Percentiles rank a stretch among this genome's conserved stretches.
phyloP scores from a whole-genome alignment of 2,113 vertebrate genomes.

The Chamaetylas fuelleborni region DNA sequence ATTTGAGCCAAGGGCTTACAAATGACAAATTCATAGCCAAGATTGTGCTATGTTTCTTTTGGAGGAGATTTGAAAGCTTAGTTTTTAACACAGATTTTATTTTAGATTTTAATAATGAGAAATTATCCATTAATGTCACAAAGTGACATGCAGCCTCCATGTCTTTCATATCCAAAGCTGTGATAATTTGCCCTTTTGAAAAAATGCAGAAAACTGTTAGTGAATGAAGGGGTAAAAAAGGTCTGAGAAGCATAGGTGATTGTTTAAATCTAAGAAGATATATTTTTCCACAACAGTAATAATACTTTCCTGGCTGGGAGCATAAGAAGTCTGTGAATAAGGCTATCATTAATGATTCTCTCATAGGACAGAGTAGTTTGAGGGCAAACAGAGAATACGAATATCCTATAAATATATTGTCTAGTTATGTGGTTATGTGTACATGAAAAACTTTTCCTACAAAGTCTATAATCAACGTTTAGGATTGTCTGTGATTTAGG shows the following conservation, averaged over 20 bases:
- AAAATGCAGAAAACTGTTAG: neutral
- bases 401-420: neutral
- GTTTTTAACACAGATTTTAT: neutral
- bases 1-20: neutral
- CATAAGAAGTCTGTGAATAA: neutral
- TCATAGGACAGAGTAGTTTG: neutral
- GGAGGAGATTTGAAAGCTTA: neutral
- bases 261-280: neutral
- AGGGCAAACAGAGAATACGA: neutral
- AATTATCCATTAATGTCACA: neutral
- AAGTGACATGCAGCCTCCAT: neutral
- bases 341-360: neutral
- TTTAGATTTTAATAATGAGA: neutral
- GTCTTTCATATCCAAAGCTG: neutral
- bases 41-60: neutral
- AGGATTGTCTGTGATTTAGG: neutral
- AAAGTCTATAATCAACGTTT: neutral
- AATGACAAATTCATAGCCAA: neutral
- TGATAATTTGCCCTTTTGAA: neutral
- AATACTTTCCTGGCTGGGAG: neutral
- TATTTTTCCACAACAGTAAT: neutral
- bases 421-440: neutral
- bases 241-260: neutral
- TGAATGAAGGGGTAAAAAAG: neutral
- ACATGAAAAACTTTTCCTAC: neutral